Percentiles rank a stretch among this genome's conserved stretches.
Conservation (phyloP, 2,797 vertebrate species). For the Sebastes variabilis region DNA sequence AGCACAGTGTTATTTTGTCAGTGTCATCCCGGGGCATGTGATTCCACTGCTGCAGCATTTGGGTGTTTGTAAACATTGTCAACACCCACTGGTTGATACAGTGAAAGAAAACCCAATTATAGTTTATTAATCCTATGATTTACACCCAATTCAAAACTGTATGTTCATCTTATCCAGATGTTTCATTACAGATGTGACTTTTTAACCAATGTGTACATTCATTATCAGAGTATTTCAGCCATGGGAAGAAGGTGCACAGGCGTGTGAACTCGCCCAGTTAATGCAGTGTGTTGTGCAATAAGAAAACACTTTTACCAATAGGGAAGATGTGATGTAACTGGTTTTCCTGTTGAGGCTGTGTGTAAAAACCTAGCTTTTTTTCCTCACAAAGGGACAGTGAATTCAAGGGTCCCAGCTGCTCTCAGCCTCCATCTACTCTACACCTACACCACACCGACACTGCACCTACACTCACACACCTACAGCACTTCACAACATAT, state of each 20-base stretch:
- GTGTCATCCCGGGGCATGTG: conserved; percentile 32
- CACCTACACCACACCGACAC: conserved; percentile 30
- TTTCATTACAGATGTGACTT: not conserved
- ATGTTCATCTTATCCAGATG: not conserved
- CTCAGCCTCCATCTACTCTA: conserved; percentile 11
- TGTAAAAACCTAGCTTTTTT: not conserved
- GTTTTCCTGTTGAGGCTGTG: conserved; percentile 11
- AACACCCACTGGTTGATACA: conserved; percentile 7
- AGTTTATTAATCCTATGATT: not conserved
- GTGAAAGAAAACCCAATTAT: not conserved
- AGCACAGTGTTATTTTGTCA: conserved; percentile 13
- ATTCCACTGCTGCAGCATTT: conserved; percentile 14
- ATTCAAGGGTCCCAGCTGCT: not conserved
- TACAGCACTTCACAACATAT: conserved; percentile 17
- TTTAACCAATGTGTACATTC: not conserved
- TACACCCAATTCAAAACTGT: not conserved
- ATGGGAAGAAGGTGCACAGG: not conserved
- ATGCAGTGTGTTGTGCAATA: conserved; percentile 21
- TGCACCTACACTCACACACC: conserved; percentile 31
- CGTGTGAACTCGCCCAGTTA: not conserved
- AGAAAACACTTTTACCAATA: not conserved
- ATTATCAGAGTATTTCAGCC: not conserved
- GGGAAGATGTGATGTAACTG: conserved; percentile 30
- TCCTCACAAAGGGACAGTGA: not conserved
- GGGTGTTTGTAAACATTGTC: conserved; percentile 55